These are phyloP conservation scores for Carcinoscorpius rotundicauda DNA, from an alignment of 1,140 invertebrate species.

Conservation along the genomic window DNA sequence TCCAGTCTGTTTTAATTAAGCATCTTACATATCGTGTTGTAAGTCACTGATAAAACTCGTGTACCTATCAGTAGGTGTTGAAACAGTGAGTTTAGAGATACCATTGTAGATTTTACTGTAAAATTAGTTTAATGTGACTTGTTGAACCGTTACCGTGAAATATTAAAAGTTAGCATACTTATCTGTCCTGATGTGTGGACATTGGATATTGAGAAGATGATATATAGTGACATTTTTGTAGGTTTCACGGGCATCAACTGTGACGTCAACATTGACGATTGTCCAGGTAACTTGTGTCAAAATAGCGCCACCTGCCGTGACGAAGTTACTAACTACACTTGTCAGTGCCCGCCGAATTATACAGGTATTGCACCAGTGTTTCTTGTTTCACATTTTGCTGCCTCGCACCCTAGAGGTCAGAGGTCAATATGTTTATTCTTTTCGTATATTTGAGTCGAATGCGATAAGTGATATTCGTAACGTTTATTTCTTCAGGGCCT, in stretches of 20 bases:
- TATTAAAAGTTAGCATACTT: too few species aligned
- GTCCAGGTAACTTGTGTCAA: conserved; percentile 61
- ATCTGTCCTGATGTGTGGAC: too few species aligned
- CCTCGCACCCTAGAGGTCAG: too few species aligned
- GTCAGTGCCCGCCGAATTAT: conserved; percentile 73
- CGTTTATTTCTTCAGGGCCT: conserved; percentile 24
- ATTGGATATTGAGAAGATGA: too few species aligned
- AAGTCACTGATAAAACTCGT: too few species aligned
- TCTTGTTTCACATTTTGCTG: background rate
- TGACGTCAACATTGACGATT: conserved; percentile 91
- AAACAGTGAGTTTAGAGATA: too few species aligned
- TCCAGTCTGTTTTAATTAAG: too few species aligned
- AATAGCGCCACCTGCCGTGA: conserved; percentile 84
- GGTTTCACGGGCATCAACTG: conserved; percentile 93
- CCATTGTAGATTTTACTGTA: too few species aligned
- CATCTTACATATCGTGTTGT: too few species aligned
- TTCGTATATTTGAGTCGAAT: background rate
- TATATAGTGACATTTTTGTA: conserved; percentile 13
- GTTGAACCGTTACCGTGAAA: too few species aligned
- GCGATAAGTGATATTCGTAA: background rate
- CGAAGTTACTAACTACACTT: conserved; percentile 72
- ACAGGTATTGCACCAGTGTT: conserved; percentile 44
- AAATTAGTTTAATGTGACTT: too few species aligned
- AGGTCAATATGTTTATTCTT: background rate
- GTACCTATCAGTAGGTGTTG: too few species aligned